Conservation (phyloP, 2,888 invertebrate genomes). For the Ochlodes sylvanus region DNA sequence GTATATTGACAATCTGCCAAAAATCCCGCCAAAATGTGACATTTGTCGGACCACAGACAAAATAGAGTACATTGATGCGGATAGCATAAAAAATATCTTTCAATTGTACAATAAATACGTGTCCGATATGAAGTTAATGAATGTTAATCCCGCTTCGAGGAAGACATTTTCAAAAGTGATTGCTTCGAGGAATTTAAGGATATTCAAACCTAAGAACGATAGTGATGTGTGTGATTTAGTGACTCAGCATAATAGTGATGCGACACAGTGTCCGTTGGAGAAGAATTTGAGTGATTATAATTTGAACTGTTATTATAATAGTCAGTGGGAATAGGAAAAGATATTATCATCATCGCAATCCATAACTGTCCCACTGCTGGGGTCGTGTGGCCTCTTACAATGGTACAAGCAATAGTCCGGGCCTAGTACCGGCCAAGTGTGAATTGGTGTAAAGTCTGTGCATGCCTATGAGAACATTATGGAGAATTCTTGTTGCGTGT, state of each 20-base stretch:
- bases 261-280: conserved; percentile 27
- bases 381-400: no score
- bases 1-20: conserved; percentile 63
- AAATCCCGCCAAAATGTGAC: conserved; percentile 57
- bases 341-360: no score
- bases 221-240: conserved; percentile 61
- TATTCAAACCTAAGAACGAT: conserved; percentile 65
- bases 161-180: conserved; percentile 67
- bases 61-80: conserved; percentile 55
- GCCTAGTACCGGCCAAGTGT: no score
- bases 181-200: conserved; percentile 55
- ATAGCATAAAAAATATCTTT: conserved; percentile 59
- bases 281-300: conserved; percentile 33
- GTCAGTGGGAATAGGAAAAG: conserved; percentile 42
- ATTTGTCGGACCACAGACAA: conserved; percentile 49
- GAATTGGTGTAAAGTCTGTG: no score
- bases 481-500: no score
- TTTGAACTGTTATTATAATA: conserved; percentile 41
- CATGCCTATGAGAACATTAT: no score
- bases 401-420: no score
- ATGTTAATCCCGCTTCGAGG: conserved; percentile 57
- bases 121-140: conserved; percentile 52
- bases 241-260: conserved; percentile 55
- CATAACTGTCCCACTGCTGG: no score
- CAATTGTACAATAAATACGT: conserved; percentile 63